Evolutionary conservation across 2,888 invertebrate genomes (phyloP), one percentile per base, ranked within the genome.

Genomic region (Meloe dianella): DNA sequence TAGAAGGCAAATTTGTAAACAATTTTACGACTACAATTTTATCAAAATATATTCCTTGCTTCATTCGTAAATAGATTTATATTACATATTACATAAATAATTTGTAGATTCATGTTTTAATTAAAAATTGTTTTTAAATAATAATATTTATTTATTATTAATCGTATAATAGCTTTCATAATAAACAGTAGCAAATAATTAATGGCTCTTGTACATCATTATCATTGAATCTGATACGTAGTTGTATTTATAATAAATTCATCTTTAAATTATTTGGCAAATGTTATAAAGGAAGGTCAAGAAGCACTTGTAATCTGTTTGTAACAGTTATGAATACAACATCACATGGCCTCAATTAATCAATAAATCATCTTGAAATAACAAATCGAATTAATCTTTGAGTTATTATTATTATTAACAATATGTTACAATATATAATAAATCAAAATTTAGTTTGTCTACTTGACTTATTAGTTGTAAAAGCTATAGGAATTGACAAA

Each of bases 101-200:
- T 12, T 35, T 35, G 35, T 35, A 14, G 5, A 4, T 41, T 41
- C 4, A 6, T 41, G 41, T 41, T 41, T 17, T n/a, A 41, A 41
- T 41, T 41, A n/a, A n/a, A 41, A 41, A 41, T n/a, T 6, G 41
- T 41, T 17, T 41, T 27, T 27, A 4, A 27, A 3, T 27, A 27
- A 27, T 27, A n/a, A n/a, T n/a, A n/a, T n/a, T n/a, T n/a, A 41
- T 41, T 41, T 41, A 41, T 41, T 41, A 4, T 41, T n/a, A 7
- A 6, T 17, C 17, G 17, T 17, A n/a, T 41, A 17, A 4, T 3
- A 41, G 17, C n/a, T 41, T 41, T 41, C n/a, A 41, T 41, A 41
- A 41, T 41, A 41, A 41, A 41, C 41, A 41, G 41, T 41, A 41
- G 41, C 41, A 41, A 41, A 41, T 41, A 6, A 41, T 41, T 41